Percentiles rank a stretch among this genome's conserved stretches.
These are phyloP conservation scores for Garrulus glandarius DNA, from an alignment of 2,797 vertebrate species.

Conservation along the genomic window DNA sequence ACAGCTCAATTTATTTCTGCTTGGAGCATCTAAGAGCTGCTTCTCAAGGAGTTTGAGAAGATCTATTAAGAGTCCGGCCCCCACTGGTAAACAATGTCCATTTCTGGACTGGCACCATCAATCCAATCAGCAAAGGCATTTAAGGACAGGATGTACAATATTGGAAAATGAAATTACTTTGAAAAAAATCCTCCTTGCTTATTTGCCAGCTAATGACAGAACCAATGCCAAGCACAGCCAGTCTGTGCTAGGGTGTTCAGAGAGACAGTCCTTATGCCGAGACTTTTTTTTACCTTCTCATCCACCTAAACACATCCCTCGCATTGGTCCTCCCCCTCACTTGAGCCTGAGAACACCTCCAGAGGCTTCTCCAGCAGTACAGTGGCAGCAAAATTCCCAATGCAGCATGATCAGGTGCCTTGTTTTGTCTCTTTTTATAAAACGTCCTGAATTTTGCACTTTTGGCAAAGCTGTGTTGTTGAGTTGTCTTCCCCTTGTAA, in stretches of 20 bases:
- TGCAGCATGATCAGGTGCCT: not conserved
- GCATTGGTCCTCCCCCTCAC: not conserved
- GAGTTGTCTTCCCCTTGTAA: not conserved
- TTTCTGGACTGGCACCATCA: not conserved
- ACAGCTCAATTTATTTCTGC: not conserved
- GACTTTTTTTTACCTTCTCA: not conserved
- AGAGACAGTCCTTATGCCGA: not conserved
- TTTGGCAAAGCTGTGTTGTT: not conserved
- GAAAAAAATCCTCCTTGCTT: constrained; percentile 13
- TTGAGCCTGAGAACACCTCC: not conserved
- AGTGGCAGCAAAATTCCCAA: not conserved
- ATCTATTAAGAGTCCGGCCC: not conserved
- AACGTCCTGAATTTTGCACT: not conserved
- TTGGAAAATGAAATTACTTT: constrained; percentile 12
- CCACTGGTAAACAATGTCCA: not conserved
- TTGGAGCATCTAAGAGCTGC: not conserved
- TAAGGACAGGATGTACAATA: constrained; percentile 6
- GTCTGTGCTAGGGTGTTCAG: not conserved
- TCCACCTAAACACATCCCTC: not conserved
- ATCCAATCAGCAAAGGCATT: constrained; percentile 31
- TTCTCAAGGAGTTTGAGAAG: constrained; percentile 4
- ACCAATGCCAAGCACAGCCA: not conserved
- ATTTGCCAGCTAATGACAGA: constrained; percentile 37
- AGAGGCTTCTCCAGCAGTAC: not conserved
- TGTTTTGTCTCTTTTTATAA: not conserved